A percentile compares a stretch with the other conserved stretches of the same genome.
These are phyloP conservation scores for Otolemur garnettii DNA, from an alignment of 2,113 vertebrate genomes.

Conservation along the genomic window DNA sequence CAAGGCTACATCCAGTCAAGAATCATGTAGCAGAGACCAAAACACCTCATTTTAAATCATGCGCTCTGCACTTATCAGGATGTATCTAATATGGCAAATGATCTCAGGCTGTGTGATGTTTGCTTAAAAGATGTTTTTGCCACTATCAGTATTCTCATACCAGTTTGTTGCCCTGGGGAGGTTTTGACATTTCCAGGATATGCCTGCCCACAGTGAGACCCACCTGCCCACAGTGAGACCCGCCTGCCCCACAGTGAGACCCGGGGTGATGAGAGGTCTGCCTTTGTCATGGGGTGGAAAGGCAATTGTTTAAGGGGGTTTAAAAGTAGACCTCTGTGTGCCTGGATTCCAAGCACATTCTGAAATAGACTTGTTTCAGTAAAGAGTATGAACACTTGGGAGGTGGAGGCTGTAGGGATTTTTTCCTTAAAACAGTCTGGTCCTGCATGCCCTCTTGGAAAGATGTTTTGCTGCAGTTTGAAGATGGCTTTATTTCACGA, in stretches of 20 bases:
- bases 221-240: not conserved
- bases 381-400: not conserved
- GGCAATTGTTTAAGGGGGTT: not conserved
- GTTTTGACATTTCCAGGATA: not conserved
- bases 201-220: not conserved
- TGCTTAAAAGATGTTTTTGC: not conserved
- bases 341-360: not conserved
- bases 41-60: not conserved
- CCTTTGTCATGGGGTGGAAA: not conserved
- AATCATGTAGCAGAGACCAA: fast-evolving
- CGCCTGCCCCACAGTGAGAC: not conserved
- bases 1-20: not conserved
- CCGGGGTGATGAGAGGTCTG: not conserved
- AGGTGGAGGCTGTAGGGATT: not conserved
- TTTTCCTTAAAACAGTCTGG: not conserved
- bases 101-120: not conserved
- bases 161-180: not conserved
- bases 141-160: not conserved
- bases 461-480: not conserved
- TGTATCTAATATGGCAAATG: not conserved
- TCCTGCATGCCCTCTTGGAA: not conserved
- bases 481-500: not conserved
- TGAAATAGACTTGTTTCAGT: not conserved
- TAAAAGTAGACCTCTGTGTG: not conserved
- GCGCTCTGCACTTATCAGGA: not conserved